Evolutionary conservation across 2,797 vertebrate species (phyloP), one percentile per base, ranked within the genome.

Genomic region (Acipenser transmontanus): DNA sequence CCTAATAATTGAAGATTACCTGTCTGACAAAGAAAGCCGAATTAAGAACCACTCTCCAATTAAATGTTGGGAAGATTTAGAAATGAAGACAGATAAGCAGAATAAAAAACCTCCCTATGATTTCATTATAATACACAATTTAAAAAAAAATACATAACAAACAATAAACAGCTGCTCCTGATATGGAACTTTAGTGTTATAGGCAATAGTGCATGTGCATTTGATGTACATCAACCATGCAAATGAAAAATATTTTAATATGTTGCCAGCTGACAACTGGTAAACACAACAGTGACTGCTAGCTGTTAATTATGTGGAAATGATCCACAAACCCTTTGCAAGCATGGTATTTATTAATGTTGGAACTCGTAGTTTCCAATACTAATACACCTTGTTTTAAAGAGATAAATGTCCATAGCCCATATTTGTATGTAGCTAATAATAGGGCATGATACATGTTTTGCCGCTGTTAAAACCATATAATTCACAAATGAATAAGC

Each of bases 31-130:
- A 65, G 63, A 61, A 67, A 51, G 54, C 10, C 17, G 74, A 65
- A 76, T 76, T 69, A 81, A 71, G 66, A 74, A 63, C n/a, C 12
- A 14, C 81, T 82, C 85, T 84, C 82, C 84, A 82, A 82, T 87
- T 86, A 85, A 73, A 84, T 84, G 81, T 84, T 73, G 49, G 64
- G 1, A 8, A 68, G 72, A 75, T 79, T 77, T 73, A 76, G 71
- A 51, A 70, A 62, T 75, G 71, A 51, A 72, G 78, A 80, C 54
- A 9, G 6, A 57, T 57, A n/a, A 57, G 54, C 54, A 12, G 13
- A 57, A 12, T 5, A 57, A 17, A 17, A 17, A 1, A 17, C 17
- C 1, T 17, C 17, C 17, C 17, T 1, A 17, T 17, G 17, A 17
- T 17, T 17, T 17, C 17, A 17, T 17, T 17, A 17, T 17, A 17